Conservation (phyloP, 2,113 vertebrate species). For the Podarcis muralis region DNA sequence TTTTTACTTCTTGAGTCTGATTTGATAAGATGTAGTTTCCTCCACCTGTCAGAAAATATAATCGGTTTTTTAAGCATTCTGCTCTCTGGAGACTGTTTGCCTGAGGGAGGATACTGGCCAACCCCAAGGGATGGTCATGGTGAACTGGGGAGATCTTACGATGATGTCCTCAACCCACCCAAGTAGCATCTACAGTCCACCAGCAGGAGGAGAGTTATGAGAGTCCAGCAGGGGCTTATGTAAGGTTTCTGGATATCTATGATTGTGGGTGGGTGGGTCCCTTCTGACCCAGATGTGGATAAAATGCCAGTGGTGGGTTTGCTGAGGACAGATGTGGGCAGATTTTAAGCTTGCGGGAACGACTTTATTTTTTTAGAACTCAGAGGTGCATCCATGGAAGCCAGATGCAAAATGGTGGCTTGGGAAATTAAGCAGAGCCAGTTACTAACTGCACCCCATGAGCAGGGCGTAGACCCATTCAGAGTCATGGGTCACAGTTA, state of each 20-base stretch:
- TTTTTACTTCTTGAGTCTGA: constrained; percentile 10
- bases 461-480: too few species aligned
- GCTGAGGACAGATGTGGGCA: neutral
- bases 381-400: too few species aligned
- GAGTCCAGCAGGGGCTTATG: neutral
- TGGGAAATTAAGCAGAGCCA: too few species aligned
- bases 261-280: neutral
- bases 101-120: neutral
- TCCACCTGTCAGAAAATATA: constrained; percentile 13
- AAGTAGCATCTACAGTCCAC: neutral
- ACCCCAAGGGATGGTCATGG: neutral
- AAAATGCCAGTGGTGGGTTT: neutral
- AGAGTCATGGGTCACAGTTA: too few species aligned
- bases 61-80: neutral
- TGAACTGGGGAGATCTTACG: neutral
- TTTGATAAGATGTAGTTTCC: constrained; percentile 4
- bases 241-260: neutral
- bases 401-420: too few species aligned
- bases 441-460: too few species aligned
- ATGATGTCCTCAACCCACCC: neutral
- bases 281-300: neutral
- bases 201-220: neutral
- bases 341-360: too few species aligned
- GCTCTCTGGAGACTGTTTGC: neutral
- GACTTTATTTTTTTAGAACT: too few species aligned